These are phyloP conservation scores for Drosophila nigrodunni DNA, from an alignment of 1,140 invertebrate species.

Conservation along the genomic window DNA sequence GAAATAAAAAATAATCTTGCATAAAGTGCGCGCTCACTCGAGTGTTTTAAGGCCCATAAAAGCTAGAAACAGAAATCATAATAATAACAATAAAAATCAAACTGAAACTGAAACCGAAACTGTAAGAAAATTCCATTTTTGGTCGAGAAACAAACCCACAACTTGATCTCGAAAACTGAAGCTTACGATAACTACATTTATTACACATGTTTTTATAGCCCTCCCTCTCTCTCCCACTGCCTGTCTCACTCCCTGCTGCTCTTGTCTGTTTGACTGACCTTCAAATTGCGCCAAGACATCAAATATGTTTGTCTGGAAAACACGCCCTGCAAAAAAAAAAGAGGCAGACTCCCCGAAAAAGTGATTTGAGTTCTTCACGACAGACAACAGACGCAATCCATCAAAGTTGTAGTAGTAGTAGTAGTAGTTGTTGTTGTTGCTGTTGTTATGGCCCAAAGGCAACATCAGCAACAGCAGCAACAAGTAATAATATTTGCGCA, in stretches of 20 bases:
- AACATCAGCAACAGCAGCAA: conserved; percentile 22
- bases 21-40: conserved; percentile 58
- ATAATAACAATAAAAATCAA: conserved; percentile 1
- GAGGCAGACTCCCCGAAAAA: conserved; percentile 19
- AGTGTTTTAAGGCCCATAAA: conserved; percentile 40
- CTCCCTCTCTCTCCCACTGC: neutral
- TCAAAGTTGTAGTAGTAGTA: conserved; percentile 54
- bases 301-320: conserved; percentile 25
- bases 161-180: neutral
- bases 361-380: conserved; percentile 53
- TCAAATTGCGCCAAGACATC: conserved; percentile 36
- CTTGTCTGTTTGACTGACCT: conserved; percentile 24
- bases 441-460: conserved; percentile 41
- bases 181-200: neutral
- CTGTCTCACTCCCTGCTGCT: neutral
- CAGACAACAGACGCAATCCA: conserved; percentile 65
- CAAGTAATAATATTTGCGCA: conserved; percentile 75
- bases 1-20: conserved; percentile 55
- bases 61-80: neutral
- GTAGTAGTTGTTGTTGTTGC: conserved; percentile 22
- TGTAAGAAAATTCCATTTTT: conserved; percentile 12
- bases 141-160: neutral
- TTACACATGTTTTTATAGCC: neutral
- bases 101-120: conserved; percentile 2
- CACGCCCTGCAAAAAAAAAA: conserved; percentile 17